phyloP scores from a whole-genome alignment of 2,797 vertebrate genomes.

The Merluccius polli region DNA sequence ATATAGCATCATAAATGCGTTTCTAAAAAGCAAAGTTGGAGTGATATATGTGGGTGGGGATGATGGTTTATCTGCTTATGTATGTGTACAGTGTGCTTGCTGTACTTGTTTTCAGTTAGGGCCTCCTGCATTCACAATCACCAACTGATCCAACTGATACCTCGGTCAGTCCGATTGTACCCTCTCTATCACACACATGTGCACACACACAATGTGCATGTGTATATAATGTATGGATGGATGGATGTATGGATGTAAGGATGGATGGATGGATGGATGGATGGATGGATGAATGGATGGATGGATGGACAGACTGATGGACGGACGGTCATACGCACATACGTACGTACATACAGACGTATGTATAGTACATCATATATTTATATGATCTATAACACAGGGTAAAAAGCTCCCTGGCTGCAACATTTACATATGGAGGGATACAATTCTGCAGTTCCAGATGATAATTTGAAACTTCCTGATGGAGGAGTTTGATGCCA shows the following conservation, averaged over 20 bases:
- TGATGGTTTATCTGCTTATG: neutral
- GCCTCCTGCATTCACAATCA: neutral
- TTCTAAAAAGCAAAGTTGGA: too few relatives aligned
- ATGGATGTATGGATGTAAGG: neutral
- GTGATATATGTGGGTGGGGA: neutral
- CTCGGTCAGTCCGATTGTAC: neutral
- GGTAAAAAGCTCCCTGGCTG: neutral
- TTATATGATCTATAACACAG: neutral
- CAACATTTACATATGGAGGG: neutral
- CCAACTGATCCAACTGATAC: neutral
- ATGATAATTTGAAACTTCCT: too few relatives aligned
- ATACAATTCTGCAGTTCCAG: too few relatives aligned
- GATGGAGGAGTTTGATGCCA: too few relatives aligned
- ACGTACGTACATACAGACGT: too few relatives aligned
- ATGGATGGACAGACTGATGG: too few relatives aligned
- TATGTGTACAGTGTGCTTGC: neutral
- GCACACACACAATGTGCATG: neutral
- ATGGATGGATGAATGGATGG: too few relatives aligned
- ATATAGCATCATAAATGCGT: too few relatives aligned
- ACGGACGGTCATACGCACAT: too few relatives aligned
- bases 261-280: too few relatives aligned
- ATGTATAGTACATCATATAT: neutral
- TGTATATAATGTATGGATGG: too few relatives aligned
- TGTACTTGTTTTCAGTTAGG: neutral
- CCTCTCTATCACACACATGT: neutral